A percentile compares a stretch with the other conserved stretches of the same genome.
Conservation (phyloP, 2,113 vertebrate species). For the Nicator chloris region DNA sequence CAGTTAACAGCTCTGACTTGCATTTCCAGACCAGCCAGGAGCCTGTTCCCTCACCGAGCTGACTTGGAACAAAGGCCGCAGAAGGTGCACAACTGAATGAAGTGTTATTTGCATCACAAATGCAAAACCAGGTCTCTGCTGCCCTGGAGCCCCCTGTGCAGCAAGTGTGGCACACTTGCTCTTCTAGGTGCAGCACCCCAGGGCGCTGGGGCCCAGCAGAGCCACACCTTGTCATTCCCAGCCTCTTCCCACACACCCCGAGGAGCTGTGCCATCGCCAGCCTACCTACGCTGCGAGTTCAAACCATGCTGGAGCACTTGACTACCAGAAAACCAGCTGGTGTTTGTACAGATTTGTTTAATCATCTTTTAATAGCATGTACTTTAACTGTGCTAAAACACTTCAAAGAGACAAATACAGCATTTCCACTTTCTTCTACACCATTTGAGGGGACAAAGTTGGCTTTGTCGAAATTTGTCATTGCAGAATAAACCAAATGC, state of each 20-base stretch:
- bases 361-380: conserved; percentile 53
- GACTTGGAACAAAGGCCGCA: background rate
- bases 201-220: background rate
- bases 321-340: conserved; percentile 39
- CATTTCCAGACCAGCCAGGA: background rate
- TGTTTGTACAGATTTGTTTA: conserved; percentile 19
- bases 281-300: background rate
- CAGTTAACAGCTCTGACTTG: background rate
- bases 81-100: background rate
- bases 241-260: background rate
- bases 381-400: background rate
- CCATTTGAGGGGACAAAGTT: background rate
- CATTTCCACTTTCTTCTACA: background rate
- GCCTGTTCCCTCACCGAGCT: background rate
- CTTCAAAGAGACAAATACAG: background rate
- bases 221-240: background rate
- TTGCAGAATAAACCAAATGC: background rate
- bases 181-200: background rate
- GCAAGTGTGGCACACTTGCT: background rate
- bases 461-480: background rate
- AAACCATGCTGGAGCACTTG: background rate
- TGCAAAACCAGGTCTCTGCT: background rate
- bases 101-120: background rate
- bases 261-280: background rate
- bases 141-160: background rate